Conservation (phyloP, 2,113 vertebrate genomes). For the Canis aureus region DNA sequence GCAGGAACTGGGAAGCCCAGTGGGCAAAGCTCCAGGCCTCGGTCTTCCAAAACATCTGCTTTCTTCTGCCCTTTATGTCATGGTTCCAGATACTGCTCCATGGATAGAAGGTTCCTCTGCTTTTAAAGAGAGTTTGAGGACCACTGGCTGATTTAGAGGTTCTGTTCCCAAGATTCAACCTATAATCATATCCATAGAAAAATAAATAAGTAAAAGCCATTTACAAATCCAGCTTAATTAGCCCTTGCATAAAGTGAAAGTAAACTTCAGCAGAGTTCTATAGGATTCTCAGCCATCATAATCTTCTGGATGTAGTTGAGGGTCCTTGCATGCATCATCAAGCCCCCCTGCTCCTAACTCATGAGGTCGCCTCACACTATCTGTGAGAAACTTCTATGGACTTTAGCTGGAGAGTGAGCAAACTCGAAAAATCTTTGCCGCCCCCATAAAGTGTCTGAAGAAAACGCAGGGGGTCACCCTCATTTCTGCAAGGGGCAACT, state of each 20-base stretch:
- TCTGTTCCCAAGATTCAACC: conserved; percentile 78
- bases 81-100: not conserved
- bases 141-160: conserved; percentile 73
- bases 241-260: conserved; percentile 69
- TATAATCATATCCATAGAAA: conserved; percentile 72
- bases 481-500: conserved; percentile 79
- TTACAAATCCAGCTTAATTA: conserved; percentile 80
- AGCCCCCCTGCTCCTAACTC: conserved; percentile 65
- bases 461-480: conserved; percentile 80
- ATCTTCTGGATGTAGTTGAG: conserved; percentile 57
- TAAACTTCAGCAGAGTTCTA: conserved; percentile 76
- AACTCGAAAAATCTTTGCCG: conserved; percentile 71
- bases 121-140: conserved; percentile 9
- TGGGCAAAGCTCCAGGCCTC: not conserved
- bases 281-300: conserved; percentile 60
- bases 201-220: conserved; percentile 49
- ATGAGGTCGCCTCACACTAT: conserved; percentile 43
- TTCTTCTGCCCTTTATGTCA: not conserved
- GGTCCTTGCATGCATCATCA: conserved; percentile 64
- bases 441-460: conserved; percentile 71
- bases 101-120: not conserved
- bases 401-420: conserved; percentile 63
- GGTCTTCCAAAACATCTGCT: not conserved
- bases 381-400: conserved; percentile 67
- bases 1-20: not conserved